Base-by-base conservation (phyloP, 1,140 invertebrate genomes). In the Brachionus asplanchnoidis region DNA sequence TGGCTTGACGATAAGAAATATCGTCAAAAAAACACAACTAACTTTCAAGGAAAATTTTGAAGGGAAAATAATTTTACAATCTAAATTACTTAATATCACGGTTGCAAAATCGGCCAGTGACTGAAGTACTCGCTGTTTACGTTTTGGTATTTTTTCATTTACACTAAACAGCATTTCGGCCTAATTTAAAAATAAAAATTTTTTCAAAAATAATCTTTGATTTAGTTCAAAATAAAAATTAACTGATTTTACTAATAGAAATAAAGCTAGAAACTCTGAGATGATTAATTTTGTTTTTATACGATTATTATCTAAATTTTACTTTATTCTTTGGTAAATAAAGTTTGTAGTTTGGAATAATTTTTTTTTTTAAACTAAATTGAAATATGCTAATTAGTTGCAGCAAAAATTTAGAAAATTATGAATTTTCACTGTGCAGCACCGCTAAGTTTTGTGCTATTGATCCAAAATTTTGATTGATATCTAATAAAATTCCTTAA, bases 1-100 rank as follows among this genome's bases (percentile, higher is more conserved):
- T 3, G 84, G 84, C 20, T 66, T 75, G 1, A 84, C 32, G 23
- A 84, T n/a, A n/a, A 84, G 36, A 73, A 65, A 84, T 32, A 84
- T 70, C 5, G 68, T 8, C 26, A 68, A 42, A 70, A 84, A 84
- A 14, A 56, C 82, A 7, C 28, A 12, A 26, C 82, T 56, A 23
- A 68, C 82, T 84, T 36, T 14, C 12, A 23, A 6, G 5, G 12
- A 32, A 32, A 68, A 14, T 68, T 28, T 68, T 32, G 12, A 68
- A 68, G 17, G 17, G 9, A 68, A 68, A 12, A 14, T 68, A 3
- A 32, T 28, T 40, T 36, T 36, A 36, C 4, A 40, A 32, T 32
- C 3, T 32, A 68, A 17, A 11, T 56, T 65, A 82, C 79, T 68
- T 42, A 82, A 9, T 23, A 82, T 68, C n/a, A 82, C 65, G 0